Evolutionary conservation across 2,797 vertebrate species (phyloP).

Genomic region (Cryptoprocta ferox): DNA sequence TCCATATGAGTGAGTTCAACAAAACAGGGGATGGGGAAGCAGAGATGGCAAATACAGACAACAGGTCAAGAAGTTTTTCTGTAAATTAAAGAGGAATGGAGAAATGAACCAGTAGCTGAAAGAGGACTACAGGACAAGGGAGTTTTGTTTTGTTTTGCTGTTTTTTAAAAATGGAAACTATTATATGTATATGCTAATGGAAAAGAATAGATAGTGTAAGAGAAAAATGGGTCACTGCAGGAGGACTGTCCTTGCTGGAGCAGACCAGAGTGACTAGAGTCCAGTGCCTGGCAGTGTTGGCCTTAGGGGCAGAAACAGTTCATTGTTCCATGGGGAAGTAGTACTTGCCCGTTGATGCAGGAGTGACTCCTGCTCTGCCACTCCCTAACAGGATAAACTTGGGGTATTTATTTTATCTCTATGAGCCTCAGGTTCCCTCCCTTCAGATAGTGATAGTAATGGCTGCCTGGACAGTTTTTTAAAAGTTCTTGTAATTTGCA

Average conservation of each 20-base stretch:
- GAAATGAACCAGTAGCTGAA: neutral
- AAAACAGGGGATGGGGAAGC: neutral
- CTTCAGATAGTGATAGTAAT: neutral
- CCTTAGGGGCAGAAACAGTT: neutral
- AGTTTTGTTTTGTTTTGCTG: neutral
- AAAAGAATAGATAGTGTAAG: neutral
- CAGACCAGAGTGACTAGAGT: neutral
- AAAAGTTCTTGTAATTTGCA: neutral
- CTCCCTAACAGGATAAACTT: neutral
- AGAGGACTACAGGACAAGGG: neutral
- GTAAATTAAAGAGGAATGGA: neutral
- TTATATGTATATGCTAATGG: neutral
- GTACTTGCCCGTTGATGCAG: neutral
- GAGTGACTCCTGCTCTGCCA: neutral
- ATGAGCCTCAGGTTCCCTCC: neutral
- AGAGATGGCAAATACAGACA: neutral
- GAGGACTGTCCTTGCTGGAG: neutral
- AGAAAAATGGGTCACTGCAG: neutral
- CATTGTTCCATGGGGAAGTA: neutral
- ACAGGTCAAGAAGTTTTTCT: neutral
- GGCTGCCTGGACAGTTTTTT: neutral
- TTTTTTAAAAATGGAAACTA: neutral
- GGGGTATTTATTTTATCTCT: neutral
- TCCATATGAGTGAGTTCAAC: neutral
- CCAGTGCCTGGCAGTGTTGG: neutral